Evolutionary conservation across 2,113 vertebrate species (phyloP).

Genomic region (Abramis brama): DNA sequence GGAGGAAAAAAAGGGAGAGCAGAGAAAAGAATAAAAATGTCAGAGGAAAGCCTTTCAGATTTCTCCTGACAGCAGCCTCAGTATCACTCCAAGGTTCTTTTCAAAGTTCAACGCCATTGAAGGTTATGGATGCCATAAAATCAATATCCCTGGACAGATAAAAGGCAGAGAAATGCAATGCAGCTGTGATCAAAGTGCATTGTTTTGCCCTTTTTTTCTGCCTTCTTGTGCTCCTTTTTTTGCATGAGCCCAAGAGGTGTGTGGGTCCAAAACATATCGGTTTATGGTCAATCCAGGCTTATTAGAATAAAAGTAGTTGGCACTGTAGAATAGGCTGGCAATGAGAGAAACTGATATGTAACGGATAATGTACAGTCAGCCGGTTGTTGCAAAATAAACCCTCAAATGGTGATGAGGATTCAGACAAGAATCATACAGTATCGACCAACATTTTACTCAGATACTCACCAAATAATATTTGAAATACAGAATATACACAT

Average conservation of each 20-base stretch:
- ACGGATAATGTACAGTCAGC: background rate
- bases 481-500: no score
- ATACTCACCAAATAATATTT: no score
- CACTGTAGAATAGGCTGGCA: constrained; percentile 29
- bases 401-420: no score
- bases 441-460: background rate
- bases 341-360: background rate
- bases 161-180: constrained; percentile 65
- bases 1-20: constrained; percentile 8
- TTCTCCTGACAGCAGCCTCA: constrained; percentile 54
- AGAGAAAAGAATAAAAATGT: constrained; percentile 58
- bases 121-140: constrained; percentile 70
- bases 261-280: constrained; percentile 58
- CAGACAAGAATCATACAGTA: no score
- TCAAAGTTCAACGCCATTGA: constrained; percentile 66
- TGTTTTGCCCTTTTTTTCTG: constrained; percentile 45
- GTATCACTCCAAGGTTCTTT: constrained; percentile 64
- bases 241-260: constrained; percentile 29
- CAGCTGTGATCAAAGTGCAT: constrained; percentile 67
- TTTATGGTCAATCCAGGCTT: constrained; percentile 64
- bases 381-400: no score
- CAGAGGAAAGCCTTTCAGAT: constrained; percentile 61
- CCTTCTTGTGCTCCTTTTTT: constrained; percentile 24
- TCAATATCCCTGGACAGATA: constrained; percentile 64
- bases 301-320: constrained; percentile 42